Evolutionary conservation across 2,113 vertebrate species (phyloP).

Genomic region (Grantiella picta): DNA sequence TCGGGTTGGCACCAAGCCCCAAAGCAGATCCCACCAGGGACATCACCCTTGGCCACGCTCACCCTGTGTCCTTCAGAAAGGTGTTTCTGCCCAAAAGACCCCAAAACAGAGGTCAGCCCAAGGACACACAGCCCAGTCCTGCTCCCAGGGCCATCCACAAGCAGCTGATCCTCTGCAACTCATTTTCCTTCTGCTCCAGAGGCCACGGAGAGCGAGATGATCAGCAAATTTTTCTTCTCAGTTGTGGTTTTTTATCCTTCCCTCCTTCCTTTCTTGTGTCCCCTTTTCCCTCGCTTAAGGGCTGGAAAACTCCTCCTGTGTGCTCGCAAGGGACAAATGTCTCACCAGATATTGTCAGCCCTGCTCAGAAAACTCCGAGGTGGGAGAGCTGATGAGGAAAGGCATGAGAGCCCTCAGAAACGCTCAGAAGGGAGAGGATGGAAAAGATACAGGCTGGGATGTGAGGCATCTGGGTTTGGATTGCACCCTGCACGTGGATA

Average conservation of each 20-base stretch:
- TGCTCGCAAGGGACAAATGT: neutral
- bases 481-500: neutral
- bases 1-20: fast-evolving
- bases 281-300: neutral
- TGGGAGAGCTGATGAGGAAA: neutral
- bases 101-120: neutral
- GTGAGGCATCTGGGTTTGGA: neutral
- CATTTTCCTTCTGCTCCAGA: neutral
- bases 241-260: neutral
- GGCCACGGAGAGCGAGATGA: fast-evolving
- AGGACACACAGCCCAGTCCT: neutral
- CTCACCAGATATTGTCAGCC: neutral
- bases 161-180: neutral
- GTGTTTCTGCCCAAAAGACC: neutral
- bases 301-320: neutral
- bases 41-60: neutral
- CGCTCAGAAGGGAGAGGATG: neutral
- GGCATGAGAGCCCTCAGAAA: neutral
- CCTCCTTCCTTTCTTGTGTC: neutral
- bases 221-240: neutral
- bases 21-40: neutral
- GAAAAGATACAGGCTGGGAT: neutral
- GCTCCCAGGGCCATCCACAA: fast-evolving
- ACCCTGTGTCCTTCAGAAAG: neutral
- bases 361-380: neutral